phyloP scores from a whole-genome alignment of 2,113 vertebrate species.

The Pteropus alecto region DNA sequence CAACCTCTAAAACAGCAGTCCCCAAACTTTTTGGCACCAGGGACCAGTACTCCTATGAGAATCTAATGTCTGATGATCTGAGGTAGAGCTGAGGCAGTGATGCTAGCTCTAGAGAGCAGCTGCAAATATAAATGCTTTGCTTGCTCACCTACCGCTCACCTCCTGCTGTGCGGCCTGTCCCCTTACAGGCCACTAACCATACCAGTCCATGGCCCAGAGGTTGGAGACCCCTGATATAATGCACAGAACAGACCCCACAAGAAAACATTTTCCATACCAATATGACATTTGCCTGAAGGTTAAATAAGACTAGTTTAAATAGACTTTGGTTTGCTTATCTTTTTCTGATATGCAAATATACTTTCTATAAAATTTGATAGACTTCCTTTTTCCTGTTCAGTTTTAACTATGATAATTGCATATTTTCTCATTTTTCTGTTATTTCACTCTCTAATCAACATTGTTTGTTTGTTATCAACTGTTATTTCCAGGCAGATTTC shows the following conservation, averaged over 20 bases:
- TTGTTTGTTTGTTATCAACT: not conserved
- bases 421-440: not conserved
- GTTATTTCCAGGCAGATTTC: not conserved
- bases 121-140: no score
- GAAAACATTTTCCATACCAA: not conserved
- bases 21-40: no score
- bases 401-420: not conserved
- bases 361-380: not conserved
- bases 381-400: not conserved
- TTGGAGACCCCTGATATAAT: not conserved
- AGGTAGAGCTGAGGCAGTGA: no score
- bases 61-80: no score
- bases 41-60: no score
- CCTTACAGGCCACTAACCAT: no score
- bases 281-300: not conserved
- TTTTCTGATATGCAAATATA: not conserved
- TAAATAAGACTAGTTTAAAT: not conserved
- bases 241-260: not conserved
- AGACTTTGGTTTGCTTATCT: not conserved
- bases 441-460: not conserved
- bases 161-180: no score
- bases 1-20: not conserved
- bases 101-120: no score
- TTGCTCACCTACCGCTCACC: no score
- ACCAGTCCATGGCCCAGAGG: no score